Evolutionary conservation across 2,113 vertebrate genomes (phyloP), one percentile per base, ranked within the genome.

Genomic region (Gadus chalcogrammus): DNA sequence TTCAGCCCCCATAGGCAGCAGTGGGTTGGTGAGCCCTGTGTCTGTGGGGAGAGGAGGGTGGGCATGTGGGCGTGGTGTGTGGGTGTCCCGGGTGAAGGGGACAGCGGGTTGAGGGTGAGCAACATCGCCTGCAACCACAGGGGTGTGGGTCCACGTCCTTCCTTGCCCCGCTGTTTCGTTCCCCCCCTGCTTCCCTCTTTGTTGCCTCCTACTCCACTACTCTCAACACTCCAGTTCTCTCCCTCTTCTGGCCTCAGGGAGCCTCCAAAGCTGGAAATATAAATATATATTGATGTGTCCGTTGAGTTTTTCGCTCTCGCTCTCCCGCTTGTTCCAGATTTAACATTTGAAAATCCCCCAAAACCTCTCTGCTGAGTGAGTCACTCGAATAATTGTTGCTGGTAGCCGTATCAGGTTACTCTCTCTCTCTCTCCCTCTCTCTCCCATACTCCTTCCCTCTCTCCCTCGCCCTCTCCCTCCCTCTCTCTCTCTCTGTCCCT

Each of bases 311-410:
- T 28, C 20, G 68, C 65, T 76, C 27, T 65, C 48, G 61, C 62
- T 68, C 48, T 64, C 62, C 53, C 27, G 63, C 64, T 62, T 69
- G 64, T 75, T 88, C 82, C 79, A 69, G 17, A 81, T 81, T 84
- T 81, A 82, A 76, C 72, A 68, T 71, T 56, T 48, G 56, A 71
- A 74, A 76, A 72, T 61, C 20, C 2, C 63, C 20, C 0, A 58
- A 87, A 84, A 89, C 75, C 83, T 84, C 80, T 75, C 58, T 73
- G 69, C 69, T 64, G 71, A 89, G 81, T 84, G 85, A 90, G 79
- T 88, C 87, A 83, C 83, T 87, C 76, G 82, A 84, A 90, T 91
- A 86, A 91, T 88, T 88, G 88, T 88, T 87, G 79, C 84, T 86
- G 83, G 86, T 80, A 82, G 76, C 70, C 78, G 73, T 74, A 86